Percentiles rank a stretch among this genome's conserved stretches.
These are phyloP conservation scores for Rhincodon typus DNA, from an alignment of 2,797 vertebrate genomes.

Conservation along the genomic window DNA sequence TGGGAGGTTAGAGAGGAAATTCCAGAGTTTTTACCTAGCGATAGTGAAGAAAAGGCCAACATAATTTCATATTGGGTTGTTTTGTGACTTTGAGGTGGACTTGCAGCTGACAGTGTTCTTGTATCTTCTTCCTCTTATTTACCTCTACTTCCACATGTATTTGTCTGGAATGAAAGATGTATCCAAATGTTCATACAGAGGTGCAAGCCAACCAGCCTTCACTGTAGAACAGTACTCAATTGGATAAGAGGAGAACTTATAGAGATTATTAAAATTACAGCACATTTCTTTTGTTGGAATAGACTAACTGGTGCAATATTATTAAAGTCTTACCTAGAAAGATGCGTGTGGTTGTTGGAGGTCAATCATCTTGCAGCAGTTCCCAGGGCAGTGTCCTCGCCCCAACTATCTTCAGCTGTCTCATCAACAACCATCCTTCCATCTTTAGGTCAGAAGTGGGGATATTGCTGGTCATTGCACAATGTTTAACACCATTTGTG, in stretches of 20 bases:
- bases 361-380: too few relatives aligned
- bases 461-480: too few relatives aligned
- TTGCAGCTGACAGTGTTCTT: neutral
- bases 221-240: neutral
- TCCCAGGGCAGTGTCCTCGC: too few relatives aligned
- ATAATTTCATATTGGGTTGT: neutral
- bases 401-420: too few relatives aligned
- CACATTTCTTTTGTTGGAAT: neutral
- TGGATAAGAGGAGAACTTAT: neutral
- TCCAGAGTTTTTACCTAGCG: neutral
- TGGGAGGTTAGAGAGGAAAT: too few relatives aligned
- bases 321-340: too few relatives aligned
- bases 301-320: neutral
- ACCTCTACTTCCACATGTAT: neutral
- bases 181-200: neutral
- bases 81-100: neutral
- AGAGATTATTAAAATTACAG: neutral
- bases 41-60: neutral
- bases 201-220: neutral
- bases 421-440: too few relatives aligned
- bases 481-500: too few relatives aligned
- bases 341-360: too few relatives aligned
- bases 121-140: neutral
- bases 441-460: too few relatives aligned
- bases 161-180: neutral